Evolutionary conservation across 2,888 invertebrate genomes (phyloP), one percentile per base, ranked within the genome.

Genomic region (Erannis defoliaria): DNA sequence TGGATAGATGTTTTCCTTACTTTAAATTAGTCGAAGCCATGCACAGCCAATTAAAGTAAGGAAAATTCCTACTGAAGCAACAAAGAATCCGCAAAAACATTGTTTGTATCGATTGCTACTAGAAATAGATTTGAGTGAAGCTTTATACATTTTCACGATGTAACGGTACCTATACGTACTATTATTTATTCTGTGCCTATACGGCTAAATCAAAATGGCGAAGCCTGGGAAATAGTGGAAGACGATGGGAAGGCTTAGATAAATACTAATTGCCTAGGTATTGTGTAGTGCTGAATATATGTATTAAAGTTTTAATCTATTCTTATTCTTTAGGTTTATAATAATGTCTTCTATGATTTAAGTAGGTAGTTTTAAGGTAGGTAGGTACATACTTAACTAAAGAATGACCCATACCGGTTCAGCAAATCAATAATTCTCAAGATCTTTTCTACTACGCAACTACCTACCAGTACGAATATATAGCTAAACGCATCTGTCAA

Each of bases 221-320:
- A 59, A 60, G 55, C 60, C 60, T 60, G 60, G 21, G 55, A 55
- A 60, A 33, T 10, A 5, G 38, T 23, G n/a, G n/a, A n/a, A 26
- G 26, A 26, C 5, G 26, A 8, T 26, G 26, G 46, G 48, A 26
- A 60, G 54, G 49, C 33, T 3, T 40, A 46, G 23, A 29, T 21
- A 49, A 54, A 29, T 14, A 43, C 49, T 60, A 55, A 60, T 60
- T 49, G 37, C 60, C 40, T 48, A 59, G 53, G 31, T 31, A 48
- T 53, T 51, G 45, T 58, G 29, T 21, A 38, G 0, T 45, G 14
- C 33, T 26, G 6, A 18, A 26, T n/a, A 21, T 45, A 5, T 18
- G n/a, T 16, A 1, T 23, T 42, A 5, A 10, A n/a, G n/a, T 3
- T 6, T 14, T 14, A 9, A 26, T 14, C n/a, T 43, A 3, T 43